A percentile compares a stretch with the other conserved stretches of the same genome.
Evolutionary conservation across 2,888 invertebrate species (phyloP).

Genomic region (Lamellibrachia columna): DNA sequence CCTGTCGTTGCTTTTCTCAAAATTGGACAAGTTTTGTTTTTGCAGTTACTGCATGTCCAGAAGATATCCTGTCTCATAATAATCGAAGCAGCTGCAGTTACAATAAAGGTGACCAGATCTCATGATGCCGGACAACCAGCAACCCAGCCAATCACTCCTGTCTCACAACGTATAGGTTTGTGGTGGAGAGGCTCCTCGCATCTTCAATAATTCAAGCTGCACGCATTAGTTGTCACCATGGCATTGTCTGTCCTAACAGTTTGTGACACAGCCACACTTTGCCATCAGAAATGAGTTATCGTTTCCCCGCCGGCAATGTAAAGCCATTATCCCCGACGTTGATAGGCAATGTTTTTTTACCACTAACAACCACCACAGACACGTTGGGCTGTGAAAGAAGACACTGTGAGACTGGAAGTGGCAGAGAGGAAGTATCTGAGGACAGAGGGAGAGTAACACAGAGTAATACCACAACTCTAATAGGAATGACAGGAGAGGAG

Average conservation of each 20-base stretch:
- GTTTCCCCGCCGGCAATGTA: neutral
- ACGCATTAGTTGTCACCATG: neutral
- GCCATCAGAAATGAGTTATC: neutral
- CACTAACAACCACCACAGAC: neutral
- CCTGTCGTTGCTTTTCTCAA: neutral
- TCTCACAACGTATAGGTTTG: neutral
- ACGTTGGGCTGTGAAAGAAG: neutral
- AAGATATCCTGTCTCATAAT: neutral
- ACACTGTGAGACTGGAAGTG: too few relatives aligned
- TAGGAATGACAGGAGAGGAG: too few relatives aligned
- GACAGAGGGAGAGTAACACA: too few relatives aligned
- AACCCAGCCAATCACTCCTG: neutral
- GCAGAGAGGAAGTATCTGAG: too few relatives aligned
- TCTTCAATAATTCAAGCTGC: neutral
- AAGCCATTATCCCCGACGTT: neutral
- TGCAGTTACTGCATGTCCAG: neutral
- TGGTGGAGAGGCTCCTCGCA: neutral
- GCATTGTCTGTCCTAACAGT: neutral
- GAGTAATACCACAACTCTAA: too few relatives aligned
- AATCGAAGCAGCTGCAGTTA: neutral
- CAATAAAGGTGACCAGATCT: neutral
- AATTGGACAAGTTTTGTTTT: neutral
- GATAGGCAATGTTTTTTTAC: neutral
- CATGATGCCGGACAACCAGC: neutral
- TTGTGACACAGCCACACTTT: neutral